Base-by-base conservation (phyloP, 2,113 vertebrate species). In the Candoia aspera region DNA sequence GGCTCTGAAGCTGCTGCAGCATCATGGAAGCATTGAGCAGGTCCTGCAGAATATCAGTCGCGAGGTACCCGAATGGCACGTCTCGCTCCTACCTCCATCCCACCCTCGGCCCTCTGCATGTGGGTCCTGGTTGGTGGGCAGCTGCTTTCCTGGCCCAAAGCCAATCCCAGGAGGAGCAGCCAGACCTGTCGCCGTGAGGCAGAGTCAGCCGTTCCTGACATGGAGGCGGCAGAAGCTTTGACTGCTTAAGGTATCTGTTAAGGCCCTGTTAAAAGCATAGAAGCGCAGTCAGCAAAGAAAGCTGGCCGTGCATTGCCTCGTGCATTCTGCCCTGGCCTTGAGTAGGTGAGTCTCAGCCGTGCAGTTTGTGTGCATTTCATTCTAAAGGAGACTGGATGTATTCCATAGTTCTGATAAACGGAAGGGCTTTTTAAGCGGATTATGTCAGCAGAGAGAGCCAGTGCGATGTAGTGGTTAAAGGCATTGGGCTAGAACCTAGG, bases 1-100 rank as follows among this genome's bases (percentile, higher is more conserved):
- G 94, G 98, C 98, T 0, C 95, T 98, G 93, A 94, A 87, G 1
- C 97, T 98, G 83, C 97, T 98, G 93, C 97, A 97, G 95, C 60
- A 96, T 88, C 96, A 98, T 26, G 96, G 94, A 0, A 97, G 92
- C 58, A 98, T 98, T 46, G 98, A 98, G 91, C 91, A 94, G 6
- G 95, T 98, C 87, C 83, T 98, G 90, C 89, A 96, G 57, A 91
- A 97, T 23, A 62, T 98, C 90, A 97, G 97, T 57, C 96, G 91
- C 93, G 6, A 97, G 98, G 98, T 98, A 93, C 6, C 23, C 24
- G 15, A 6, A 4, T 0, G 4, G 68, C 0, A 6, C 2, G 1
- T 17, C 68, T 19, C 2, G 15, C 15, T 6, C 6, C 68, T 3
- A 6, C 68, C 68, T 1, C 33, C 17, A 3, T 3, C 33, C 68